Base-by-base conservation (phyloP, 1,140 invertebrate species). In the Saxidomus purpurata region DNA sequence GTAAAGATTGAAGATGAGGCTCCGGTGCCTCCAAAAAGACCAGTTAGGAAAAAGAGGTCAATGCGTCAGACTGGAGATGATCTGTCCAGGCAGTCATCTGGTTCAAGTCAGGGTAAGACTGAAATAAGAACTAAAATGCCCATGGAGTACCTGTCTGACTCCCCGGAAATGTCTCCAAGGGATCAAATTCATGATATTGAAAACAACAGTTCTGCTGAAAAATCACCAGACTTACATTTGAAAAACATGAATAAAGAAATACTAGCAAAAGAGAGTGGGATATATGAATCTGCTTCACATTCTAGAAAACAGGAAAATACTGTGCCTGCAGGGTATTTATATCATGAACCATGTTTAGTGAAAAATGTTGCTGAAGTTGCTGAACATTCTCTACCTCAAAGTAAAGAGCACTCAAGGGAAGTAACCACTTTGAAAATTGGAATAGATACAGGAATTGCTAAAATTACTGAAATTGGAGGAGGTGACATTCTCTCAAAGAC, bases 131-230 rank as follows among this genome's bases (percentile, higher is more conserved):
- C 55, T 71, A 55, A 74, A 25, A 74, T 83, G 80, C 63, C 81
- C 17, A 89, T 89, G 87, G 87, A 89, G 28, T 89, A 89, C 36
- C 34, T 83, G 22, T 89, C 90, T 31, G 91, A 92, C 36, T 90
- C 88, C 9, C 71, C 90, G 9, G 89, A 91, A 71, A 77, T 84
- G 22, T 92, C 91, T 19, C 91, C 91, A n/a, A 89, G 91, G 55
- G 90, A 92, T 67, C 17, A 74, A 15, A 22, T 19, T 25, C 38
- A 49, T 36, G 28, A 47, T 34, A 9, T 19, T 63, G 55, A 63
- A 40, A 63, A 15, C 3, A 28, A 9, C 25, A 34, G 40, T 85
- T 71, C 82, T 19, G 6, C 34, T n/a, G 49, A 52, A 52, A 55
- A 71, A 40, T 25, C 49, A 36, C 28, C 67, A 22, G 82, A 85